Percentiles rank a stretch among this genome's conserved stretches.
phyloP scores from a whole-genome alignment of 2,888 invertebrate genomes.

The Hypomecis atomaria region DNA sequence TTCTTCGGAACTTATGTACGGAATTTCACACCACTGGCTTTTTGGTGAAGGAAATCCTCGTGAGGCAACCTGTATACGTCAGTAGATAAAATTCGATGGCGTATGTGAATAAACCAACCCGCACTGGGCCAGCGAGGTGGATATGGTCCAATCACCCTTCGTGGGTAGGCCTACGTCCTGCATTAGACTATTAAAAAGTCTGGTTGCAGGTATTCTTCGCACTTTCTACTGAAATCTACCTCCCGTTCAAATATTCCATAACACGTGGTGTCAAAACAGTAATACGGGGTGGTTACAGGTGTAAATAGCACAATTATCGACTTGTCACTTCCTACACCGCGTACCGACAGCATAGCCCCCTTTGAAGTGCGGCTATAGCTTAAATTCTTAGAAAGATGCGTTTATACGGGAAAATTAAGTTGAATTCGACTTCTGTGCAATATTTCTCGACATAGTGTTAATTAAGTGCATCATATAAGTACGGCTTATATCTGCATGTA shows the following conservation, averaged over 20 bases:
- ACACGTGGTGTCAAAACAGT: slow-evolving; percentile 39
- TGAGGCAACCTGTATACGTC: too few relatives aligned
- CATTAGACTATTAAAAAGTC: too few relatives aligned
- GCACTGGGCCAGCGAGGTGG: too few relatives aligned
- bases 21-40: too few relatives aligned
- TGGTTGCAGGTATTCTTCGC: too few relatives aligned
- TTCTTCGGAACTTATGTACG: too few relatives aligned
- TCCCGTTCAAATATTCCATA: slow-evolving; percentile 34
- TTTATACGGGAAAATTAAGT: background rate
- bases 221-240: slow-evolving; percentile 18
- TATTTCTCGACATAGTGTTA: background rate
- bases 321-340: slow-evolving; percentile 71
- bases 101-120: too few relatives aligned
- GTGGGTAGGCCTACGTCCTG: too few relatives aligned
- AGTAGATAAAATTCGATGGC: too few relatives aligned
- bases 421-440: background rate
- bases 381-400: background rate
- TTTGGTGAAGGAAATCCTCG: too few relatives aligned
- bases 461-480: background rate
- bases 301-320: slow-evolving; percentile 75
- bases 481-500: background rate
- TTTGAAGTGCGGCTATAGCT: background rate
- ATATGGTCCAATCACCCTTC: too few relatives aligned
- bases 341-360: slow-evolving; percentile 17
- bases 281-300: slow-evolving; percentile 58